A percentile compares a stretch with the other conserved stretches of the same genome.
Conservation (phyloP, 1,140 invertebrate genomes). For the Leucophenga varia region DNA sequence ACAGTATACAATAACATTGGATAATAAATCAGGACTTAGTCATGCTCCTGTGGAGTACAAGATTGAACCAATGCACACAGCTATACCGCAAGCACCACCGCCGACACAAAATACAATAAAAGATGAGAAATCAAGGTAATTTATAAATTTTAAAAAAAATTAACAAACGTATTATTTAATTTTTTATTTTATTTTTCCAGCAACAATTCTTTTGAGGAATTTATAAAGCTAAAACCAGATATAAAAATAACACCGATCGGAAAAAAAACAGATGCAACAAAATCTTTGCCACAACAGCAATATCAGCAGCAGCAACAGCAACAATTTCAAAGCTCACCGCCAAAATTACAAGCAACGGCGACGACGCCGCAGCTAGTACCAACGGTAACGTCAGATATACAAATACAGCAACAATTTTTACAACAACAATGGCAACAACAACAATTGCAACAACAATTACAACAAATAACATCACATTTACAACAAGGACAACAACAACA, state of each 20-base stretch:
- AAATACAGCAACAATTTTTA: constrained; percentile 3
- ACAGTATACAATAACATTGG: constrained; percentile 57
- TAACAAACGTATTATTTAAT: background rate
- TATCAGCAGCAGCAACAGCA: constrained; percentile 4
- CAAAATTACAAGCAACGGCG: constrained; percentile 6
- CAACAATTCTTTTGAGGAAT: constrained; percentile 58
- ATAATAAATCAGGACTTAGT: constrained; percentile 56
- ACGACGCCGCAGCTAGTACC: constrained; percentile 23
- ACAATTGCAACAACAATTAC: constrained; percentile 20
- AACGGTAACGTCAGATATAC: constrained; percentile 12
- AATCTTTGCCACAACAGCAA: constrained; percentile 5
- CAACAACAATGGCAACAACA: constrained; percentile 38
- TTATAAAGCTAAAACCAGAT: constrained; percentile 57
- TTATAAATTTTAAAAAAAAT: background rate
- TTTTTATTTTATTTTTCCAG: constrained; percentile 15
- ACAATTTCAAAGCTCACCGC: constrained; percentile 10
- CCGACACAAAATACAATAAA: constrained; percentile 22
- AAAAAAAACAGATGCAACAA: constrained; percentile 29
- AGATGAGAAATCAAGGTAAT: constrained; percentile 30
- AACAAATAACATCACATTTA: constrained; percentile 35
- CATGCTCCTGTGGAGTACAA: constrained; percentile 57
- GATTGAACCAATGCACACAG: constrained; percentile 49
- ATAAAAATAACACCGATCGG: constrained; percentile 56
- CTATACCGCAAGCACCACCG: constrained; percentile 25
- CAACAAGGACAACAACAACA: constrained; percentile 20